Evolutionary conservation across 1,140 invertebrate genomes (phyloP).

Genomic region (Pteromalus puparum): DNA sequence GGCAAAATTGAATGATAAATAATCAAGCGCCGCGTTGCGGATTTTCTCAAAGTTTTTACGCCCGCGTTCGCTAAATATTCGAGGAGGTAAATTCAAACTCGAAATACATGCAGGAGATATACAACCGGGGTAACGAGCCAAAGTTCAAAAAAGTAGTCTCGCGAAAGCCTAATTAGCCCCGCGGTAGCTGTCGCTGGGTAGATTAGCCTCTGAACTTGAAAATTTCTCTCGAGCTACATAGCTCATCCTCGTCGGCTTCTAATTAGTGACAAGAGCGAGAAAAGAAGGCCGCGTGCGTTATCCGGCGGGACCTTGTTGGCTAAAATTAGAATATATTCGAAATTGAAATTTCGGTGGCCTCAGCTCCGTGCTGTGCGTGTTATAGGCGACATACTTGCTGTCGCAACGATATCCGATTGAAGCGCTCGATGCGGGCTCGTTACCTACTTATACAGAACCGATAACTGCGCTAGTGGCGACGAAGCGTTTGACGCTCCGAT

Average conservation of each 20-base stretch:
- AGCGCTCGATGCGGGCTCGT: background rate
- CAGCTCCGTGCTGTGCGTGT: too few species aligned
- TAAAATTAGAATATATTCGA: conserved; percentile 39
- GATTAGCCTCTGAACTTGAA: conserved; percentile 3
- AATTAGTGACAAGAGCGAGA: conserved; percentile 14
- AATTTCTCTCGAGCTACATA: background rate
- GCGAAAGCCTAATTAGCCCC: background rate
- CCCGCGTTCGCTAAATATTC: too few species aligned
- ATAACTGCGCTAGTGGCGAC: too few species aligned
- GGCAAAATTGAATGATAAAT: too few species aligned
- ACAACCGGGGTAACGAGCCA: background rate
- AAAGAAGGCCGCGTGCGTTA: background rate
- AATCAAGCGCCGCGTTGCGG: too few species aligned
- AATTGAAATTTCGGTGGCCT: conserved; percentile 32
- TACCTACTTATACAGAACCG: too few species aligned
- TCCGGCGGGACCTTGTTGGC: conserved; percentile 15
- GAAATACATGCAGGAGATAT: too few species aligned
- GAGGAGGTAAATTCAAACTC: too few species aligned
- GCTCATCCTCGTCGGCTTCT: background rate
- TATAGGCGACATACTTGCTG: too few species aligned
- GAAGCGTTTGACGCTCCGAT: too few species aligned
- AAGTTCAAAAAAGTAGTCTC: background rate
- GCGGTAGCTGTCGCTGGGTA: background rate
- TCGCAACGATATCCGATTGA: background rate
- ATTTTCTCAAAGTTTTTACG: background rate